Base-by-base conservation (phyloP, 2,888 invertebrate species). In the Tiliacea aurago region DNA sequence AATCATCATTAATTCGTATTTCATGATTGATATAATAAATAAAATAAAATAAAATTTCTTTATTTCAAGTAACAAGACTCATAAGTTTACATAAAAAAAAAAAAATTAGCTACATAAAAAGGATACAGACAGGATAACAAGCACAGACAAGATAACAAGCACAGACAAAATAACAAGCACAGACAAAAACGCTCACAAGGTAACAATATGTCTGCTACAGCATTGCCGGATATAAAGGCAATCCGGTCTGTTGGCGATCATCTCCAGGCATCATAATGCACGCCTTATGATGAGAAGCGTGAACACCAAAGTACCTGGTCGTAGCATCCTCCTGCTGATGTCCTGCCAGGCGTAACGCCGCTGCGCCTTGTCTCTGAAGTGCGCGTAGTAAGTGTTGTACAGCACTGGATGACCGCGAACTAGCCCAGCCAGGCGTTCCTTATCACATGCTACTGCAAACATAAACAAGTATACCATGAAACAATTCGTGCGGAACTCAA, bases 331-430 rank as follows among this genome's bases (percentile, higher is more conserved):
- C 4, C 10, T 28, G 41, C 73, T 55, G 73, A 71, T 41, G 28
- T 47, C 45, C 28, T 37, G 33, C 71, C 71, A 71, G 47, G 71
- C 71, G 41, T n/a, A 37, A 20, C 5, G 41, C 41, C n/a, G 6
- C 23, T 47, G 73, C 47, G 11, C 47, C 37, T 47, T 37, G 73
- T 71, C 37, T 9, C 11, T 23, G 73, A n/a, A 37, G 56, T 47
- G 45, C 28, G 18, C 7, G 73, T 41, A n/a, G 33, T 28, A 11
- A 10, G 37, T 11, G n/a, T 71, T 23, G 73, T 71, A 71, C 47
- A 71, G 56, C 71, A 73, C 56, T 11, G 73, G 71, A n/a, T 71
- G 71, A 2, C 15, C 41, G n/a, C 73, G 73, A n/a, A 71, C 47
- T 20, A 71, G 47, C 47, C 9, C 20, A 11, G 71, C 71, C 41